Evolutionary conservation across 2,113 vertebrate species (phyloP), one percentile per base, ranked within the genome.

Genomic region (Butorides virescens): DNA sequence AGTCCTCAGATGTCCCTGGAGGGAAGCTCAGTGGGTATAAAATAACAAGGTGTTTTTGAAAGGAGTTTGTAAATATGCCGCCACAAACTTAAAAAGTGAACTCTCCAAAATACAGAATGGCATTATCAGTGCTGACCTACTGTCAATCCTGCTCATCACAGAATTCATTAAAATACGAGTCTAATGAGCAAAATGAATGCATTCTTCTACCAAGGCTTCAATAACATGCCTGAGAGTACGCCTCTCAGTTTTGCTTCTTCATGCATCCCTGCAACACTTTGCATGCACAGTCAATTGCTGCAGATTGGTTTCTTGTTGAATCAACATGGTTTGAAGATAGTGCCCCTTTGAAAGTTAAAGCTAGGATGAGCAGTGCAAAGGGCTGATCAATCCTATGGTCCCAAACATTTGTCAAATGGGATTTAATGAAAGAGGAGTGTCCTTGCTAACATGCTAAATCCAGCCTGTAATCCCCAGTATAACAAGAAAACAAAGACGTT

Each of bases 381-480:
- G 68, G 88, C 80, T 94, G 90, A 95, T 96, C 88, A 77, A 61
- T 85, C 63, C 71, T 82, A 49, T 11, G 67, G 61, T 90, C 81
- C 86, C 88, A 90, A 96, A 93, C 71, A 91, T 97, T 96, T 96
- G 84, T 94, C 96, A 97, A 90, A 97, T 46, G 42, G 49, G 75
- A 96, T 95, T 96, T 97, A 97, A 95, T 97, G 94, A 97, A 98
- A 97, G 94, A 97, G 84, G 94, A 96, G 90, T 89, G 62, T 88
- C 83, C 81, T 91, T 67, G 87, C 78, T 95, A 96, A 94, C 88
- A 74, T 56, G 92, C 83, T 95, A 97, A 98, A 94, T 95, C 79
- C 93, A 97, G 93, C 79, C 76, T 95, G 74, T 95, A 98, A 97
- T 97, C 95, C 78, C 66, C 65, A 93, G 95, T 55, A 85, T 92